A percentile compares a stretch with the other conserved stretches of the same genome.
Conservation (phyloP, 2,797 vertebrate species). For the Anas flavirostris region DNA sequence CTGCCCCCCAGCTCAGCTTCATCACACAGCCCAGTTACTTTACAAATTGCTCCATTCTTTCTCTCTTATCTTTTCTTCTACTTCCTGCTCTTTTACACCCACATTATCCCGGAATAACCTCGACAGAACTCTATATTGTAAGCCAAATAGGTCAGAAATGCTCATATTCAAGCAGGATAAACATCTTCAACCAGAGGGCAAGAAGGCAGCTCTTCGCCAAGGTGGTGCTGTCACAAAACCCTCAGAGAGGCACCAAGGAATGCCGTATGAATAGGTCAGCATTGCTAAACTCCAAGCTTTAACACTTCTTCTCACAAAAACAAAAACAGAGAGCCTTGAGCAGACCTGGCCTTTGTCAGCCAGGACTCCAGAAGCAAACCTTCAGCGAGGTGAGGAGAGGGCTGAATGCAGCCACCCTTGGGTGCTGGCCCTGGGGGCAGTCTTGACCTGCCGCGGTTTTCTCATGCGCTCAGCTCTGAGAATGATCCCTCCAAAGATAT, state of each 20-base stretch:
- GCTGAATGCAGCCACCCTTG: not conserved
- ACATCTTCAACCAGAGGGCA: not conserved
- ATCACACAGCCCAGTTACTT: not conserved
- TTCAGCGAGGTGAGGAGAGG: not conserved
- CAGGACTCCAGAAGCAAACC: not conserved
- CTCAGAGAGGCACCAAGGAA: not conserved
- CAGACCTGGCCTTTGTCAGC: not conserved
- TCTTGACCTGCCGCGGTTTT: not conserved
- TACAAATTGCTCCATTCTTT: not conserved
- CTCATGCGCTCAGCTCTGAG: not conserved
- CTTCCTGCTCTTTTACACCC: not conserved
- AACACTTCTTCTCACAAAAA: not conserved
- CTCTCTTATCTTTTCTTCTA: not conserved
- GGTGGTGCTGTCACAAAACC: not conserved
- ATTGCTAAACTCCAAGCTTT: not conserved
- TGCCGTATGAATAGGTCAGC: not conserved
- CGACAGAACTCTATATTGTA: not conserved
- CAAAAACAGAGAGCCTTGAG: not conserved
- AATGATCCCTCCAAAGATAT: not conserved
- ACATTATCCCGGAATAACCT: not conserved
- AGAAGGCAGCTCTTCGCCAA: not conserved
- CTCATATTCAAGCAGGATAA: not conserved
- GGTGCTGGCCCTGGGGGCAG: not conserved
- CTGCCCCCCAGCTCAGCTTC: not conserved
- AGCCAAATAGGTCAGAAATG: not conserved